These are phyloP conservation scores for Nothoprocta pentlandii DNA, from an alignment of 2,113 vertebrate species.

Conservation along the genomic window DNA sequence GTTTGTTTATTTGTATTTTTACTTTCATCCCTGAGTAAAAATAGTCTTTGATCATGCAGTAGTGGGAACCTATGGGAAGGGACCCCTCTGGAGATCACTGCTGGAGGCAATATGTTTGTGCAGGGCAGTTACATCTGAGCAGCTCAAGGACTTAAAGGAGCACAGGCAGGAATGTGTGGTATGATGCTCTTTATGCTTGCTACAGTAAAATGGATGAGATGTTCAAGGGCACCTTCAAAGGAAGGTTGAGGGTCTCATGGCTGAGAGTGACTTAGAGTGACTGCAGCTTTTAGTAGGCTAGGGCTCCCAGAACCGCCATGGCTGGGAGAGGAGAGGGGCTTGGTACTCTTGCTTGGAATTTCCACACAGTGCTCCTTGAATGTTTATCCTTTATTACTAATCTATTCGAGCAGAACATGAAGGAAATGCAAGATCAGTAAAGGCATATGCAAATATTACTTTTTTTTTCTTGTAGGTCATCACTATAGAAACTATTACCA, in stretches of 20 bases:
- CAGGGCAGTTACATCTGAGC: neutral
- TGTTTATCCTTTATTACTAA: slow-evolving; percentile 53
- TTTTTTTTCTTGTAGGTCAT: slow-evolving; percentile 71
- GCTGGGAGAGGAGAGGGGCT: neutral
- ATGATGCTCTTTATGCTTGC: neutral
- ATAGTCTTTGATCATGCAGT: neutral
- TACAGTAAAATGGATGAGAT: neutral
- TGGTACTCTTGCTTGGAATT: neutral
- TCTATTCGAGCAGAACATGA: slow-evolving; percentile 34
- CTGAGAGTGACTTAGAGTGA: neutral
- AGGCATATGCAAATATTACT: slow-evolving; percentile 69
- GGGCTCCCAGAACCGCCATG: neutral
- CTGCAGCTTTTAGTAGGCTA: neutral
- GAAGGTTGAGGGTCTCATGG: no score
- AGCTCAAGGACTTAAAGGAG: neutral
- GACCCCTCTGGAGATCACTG: neutral
- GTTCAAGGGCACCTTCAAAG: neutral
- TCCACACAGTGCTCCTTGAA: neutral
- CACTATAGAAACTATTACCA: slow-evolving; percentile 68
- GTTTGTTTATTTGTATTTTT: neutral
- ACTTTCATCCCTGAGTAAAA: neutral
- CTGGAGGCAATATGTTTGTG: neutral
- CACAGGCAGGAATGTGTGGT: neutral
- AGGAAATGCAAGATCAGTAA: slow-evolving; percentile 56
- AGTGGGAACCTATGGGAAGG: neutral